A percentile compares a stretch with the other conserved stretches of the same genome.
These are phyloP conservation scores for Dendroctonus valens DNA, from an alignment of 1,140 invertebrate species.

Conservation along the genomic window DNA sequence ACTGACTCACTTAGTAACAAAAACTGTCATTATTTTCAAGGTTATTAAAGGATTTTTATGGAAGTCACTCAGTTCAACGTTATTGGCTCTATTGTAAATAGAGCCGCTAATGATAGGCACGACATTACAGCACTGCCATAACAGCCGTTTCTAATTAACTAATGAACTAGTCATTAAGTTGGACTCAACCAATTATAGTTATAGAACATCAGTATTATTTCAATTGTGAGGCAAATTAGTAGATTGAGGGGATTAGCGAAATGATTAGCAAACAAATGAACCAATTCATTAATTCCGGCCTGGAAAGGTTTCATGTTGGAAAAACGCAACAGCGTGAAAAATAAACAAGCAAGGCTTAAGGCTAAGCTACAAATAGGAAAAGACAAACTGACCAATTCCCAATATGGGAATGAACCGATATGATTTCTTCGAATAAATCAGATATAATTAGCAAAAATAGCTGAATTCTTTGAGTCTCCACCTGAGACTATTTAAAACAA, in stretches of 20 bases:
- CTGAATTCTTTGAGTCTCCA: too few species aligned
- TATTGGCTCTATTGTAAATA: not conserved
- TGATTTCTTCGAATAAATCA: too few species aligned
- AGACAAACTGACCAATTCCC: too few species aligned
- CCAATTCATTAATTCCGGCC: not conserved
- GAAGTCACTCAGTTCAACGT: not conserved
- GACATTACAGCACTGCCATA: not conserved
- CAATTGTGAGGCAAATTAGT: constrained; percentile 17
- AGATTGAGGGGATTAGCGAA: constrained; percentile 11
- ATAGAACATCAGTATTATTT: constrained; percentile 19
- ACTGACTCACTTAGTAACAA: constrained; percentile 1
- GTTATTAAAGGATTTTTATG: not conserved
- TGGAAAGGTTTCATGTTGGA: not conserved
- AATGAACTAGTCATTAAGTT: constrained; percentile 14
- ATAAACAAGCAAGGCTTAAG: not conserved
- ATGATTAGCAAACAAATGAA: constrained; percentile 13
- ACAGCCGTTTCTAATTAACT: constrained; percentile 13
- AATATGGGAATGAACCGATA: too few species aligned
- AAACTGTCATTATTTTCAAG: not conserved
- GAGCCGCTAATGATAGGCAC: not conserved
- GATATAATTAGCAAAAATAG: too few species aligned
- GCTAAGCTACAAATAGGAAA: too few species aligned
- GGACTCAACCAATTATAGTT: constrained; percentile 16
- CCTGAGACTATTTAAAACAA: too few species aligned
- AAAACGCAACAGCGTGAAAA: constrained; percentile 2